These are phyloP conservation scores for Leptatherina wallacei DNA, from an alignment of 2,797 vertebrate genomes.

Conservation along the genomic window DNA sequence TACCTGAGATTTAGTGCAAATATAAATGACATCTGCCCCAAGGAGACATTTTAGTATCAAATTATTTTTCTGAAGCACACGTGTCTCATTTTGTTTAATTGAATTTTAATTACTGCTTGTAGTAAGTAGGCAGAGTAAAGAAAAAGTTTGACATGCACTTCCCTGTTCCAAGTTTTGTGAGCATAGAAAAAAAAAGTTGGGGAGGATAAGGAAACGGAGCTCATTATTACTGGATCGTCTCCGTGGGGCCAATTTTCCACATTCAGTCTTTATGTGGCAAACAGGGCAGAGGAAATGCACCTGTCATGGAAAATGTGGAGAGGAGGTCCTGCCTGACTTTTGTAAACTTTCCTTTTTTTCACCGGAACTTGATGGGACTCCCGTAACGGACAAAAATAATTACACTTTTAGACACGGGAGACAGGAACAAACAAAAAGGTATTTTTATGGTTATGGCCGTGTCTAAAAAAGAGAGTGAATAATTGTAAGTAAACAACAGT, in stretches of 20 bases:
- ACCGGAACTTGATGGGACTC: slow-evolving; percentile 55
- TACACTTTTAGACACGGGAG: slow-evolving; percentile 22
- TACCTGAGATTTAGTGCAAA: no score
- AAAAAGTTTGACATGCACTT: background rate
- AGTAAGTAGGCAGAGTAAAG: no score
- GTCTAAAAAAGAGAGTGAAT: background rate
- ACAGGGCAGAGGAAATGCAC: slow-evolving; percentile 59
- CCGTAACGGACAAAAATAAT: slow-evolving; percentile 19
- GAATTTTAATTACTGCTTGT: no score
- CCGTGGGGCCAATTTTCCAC: slow-evolving; percentile 44
- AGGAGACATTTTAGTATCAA: no score
- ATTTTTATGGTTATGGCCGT: background rate
- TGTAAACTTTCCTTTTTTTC: slow-evolving; percentile 73
- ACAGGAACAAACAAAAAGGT: background rate
- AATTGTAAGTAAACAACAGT: no score
- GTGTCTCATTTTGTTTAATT: no score
- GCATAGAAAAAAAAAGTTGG: background rate
- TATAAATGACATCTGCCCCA: no score
- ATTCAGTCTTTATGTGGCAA: slow-evolving; percentile 24
- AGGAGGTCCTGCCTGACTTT: slow-evolving; percentile 31
- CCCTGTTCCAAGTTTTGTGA: background rate
- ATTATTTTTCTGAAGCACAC: no score
- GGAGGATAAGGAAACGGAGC: background rate
- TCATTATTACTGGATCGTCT: slow-evolving; percentile 1
- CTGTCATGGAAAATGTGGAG: slow-evolving; percentile 70